Conservation (phyloP, 1,140 invertebrate species). For the Papilio xuthus region DNA sequence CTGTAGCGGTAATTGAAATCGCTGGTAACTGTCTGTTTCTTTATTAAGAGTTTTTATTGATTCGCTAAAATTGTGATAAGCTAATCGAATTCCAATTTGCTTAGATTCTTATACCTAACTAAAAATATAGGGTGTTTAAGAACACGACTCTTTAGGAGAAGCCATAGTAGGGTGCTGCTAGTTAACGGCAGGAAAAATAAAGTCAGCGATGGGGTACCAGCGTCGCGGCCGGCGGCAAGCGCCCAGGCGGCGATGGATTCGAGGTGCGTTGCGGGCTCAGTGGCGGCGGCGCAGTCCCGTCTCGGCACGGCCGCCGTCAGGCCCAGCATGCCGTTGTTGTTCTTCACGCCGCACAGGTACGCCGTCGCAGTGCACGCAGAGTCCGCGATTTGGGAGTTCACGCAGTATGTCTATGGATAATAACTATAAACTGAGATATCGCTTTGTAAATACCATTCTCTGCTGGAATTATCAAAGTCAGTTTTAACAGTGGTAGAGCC, state of each 20-base stretch:
- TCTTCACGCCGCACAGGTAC: conserved; percentile 90
- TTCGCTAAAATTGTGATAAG: too few species aligned
- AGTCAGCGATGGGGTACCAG: conserved; percentile 76
- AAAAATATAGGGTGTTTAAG: too few species aligned
- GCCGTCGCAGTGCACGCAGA: conserved; percentile 90
- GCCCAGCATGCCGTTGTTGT: conserved; percentile 88
- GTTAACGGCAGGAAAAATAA: not conserved
- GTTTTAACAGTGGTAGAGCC: too few species aligned
- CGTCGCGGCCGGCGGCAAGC: conserved; percentile 84
- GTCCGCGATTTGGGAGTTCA: conserved; percentile 87
- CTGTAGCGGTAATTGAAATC: too few species aligned
- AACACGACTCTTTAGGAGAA: not conserved
- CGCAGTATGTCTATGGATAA: conserved; percentile 86
- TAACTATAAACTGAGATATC: not conserved
- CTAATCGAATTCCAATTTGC: too few species aligned
- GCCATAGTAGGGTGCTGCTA: not conserved
- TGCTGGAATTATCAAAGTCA: not conserved
- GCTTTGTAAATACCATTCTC: not conserved
- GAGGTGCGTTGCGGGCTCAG: conserved; percentile 79
- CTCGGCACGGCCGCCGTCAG: conserved; percentile 83
- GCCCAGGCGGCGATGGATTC: conserved; percentile 87
- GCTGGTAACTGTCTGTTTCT: too few species aligned
- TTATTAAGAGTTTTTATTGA: too few species aligned
- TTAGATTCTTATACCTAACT: too few species aligned
- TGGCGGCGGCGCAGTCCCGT: conserved; percentile 81